These are phyloP conservation scores for Tachyglossus aculeatus DNA, from an alignment of 2,797 vertebrate genomes.

Conservation along the genomic window DNA sequence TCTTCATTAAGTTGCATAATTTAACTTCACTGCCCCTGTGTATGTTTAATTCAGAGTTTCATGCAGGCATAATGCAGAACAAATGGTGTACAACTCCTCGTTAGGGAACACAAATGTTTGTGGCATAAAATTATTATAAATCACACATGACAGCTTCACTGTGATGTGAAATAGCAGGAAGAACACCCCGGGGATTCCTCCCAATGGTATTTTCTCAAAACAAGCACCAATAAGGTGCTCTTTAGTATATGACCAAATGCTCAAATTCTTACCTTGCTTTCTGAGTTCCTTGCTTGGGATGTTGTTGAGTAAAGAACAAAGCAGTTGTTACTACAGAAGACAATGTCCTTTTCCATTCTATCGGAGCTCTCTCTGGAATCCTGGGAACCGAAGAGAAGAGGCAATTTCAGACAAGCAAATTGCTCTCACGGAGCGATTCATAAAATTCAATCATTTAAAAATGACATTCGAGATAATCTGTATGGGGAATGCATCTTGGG, in stretches of 20 bases:
- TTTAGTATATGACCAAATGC: background rate
- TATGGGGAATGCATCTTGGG: too few species aligned
- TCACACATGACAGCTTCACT: background rate
- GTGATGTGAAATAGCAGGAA: background rate
- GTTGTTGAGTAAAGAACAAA: slow-evolving; percentile 90
- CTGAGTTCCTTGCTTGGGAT: slow-evolving; percentile 80
- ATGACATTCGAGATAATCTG: too few species aligned
- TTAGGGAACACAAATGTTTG: background rate
- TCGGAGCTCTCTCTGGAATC: slow-evolving; percentile 74
- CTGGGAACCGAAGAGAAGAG: slow-evolving; percentile 62
- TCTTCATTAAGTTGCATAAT: background rate
- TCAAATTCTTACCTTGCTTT: slow-evolving; percentile 83
- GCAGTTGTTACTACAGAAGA: slow-evolving; percentile 98
- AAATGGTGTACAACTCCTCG: background rate
- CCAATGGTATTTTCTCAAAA: slow-evolving; percentile 11
- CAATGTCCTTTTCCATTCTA: slow-evolving; percentile 82
- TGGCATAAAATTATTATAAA: background rate
- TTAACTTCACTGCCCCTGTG: background rate
- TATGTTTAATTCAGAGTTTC: background rate
- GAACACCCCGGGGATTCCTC: too few species aligned
- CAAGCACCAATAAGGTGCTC: background rate
- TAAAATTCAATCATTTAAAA: too few species aligned
- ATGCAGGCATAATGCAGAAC: background rate
- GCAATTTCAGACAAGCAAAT: background rate
- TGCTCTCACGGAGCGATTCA: too few species aligned